Evolutionary conservation across 2,888 invertebrate genomes (phyloP).

Genomic region (Taphrorychus bicolor): DNA sequence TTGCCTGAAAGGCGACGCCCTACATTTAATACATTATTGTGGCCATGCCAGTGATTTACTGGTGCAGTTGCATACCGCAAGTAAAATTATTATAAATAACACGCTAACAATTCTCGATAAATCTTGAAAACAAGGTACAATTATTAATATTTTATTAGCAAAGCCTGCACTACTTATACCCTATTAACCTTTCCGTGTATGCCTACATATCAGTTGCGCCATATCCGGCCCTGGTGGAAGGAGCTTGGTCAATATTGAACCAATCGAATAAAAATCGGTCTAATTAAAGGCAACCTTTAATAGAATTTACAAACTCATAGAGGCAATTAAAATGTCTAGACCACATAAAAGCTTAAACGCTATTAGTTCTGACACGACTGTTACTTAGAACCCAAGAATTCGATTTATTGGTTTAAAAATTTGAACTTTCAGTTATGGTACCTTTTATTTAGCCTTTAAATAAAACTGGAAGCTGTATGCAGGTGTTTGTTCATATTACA

Average conservation of each 20-base stretch:
- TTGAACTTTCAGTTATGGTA: neutral
- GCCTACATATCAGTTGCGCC: slow-evolving; percentile 14
- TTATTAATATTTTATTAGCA: slow-evolving; percentile 10
- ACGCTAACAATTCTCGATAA: slow-evolving; percentile 9
- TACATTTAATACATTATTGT: neutral
- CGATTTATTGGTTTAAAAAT: neutral
- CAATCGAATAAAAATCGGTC: slow-evolving; percentile 18
- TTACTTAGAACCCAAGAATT: neutral
- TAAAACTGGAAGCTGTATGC: neutral
- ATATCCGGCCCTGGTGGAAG: slow-evolving; percentile 20
- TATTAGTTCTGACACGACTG: slow-evolving; percentile 7
- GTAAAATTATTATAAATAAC: neutral
- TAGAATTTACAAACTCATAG: slow-evolving; percentile 31
- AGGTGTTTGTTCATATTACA: neutral
- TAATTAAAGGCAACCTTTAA: slow-evolving; percentile 23
- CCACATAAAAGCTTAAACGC: slow-evolving; percentile 23
- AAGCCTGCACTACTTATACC: slow-evolving; percentile 15
- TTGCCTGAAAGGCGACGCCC: neutral
- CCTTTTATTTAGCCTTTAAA: neutral
- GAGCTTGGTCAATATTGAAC: slow-evolving; percentile 8
- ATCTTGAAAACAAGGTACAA: slow-evolving; percentile 10
- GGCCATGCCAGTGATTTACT: neutral
- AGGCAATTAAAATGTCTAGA: slow-evolving; percentile 34
- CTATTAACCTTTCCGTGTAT: slow-evolving; percentile 31
- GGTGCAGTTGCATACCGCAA: neutral